phyloP scores from a whole-genome alignment of 2,888 invertebrate genomes.

The Dioctria linearis region DNA sequence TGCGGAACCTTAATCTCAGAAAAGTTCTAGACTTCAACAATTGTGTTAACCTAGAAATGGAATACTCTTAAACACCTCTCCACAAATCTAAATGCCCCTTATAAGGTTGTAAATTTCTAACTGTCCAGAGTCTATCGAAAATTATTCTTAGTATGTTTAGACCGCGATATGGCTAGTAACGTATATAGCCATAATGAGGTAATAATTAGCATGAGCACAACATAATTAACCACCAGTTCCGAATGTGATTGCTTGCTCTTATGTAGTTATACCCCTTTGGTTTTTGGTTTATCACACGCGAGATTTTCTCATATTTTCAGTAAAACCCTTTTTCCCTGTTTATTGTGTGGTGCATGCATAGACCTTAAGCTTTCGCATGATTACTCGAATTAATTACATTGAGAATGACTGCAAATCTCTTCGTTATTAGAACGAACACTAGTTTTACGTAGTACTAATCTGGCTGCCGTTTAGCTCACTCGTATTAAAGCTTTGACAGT shows the following conservation, averaged over 20 bases:
- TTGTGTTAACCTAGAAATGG: no score
- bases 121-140: no score
- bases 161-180: no score
- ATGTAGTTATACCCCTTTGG: background rate
- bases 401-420: background rate
- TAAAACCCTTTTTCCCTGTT: background rate
- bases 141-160: no score
- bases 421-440: background rate
- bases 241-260: background rate
- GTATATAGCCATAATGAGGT: background rate
- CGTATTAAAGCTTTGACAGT: no score
- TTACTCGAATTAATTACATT: constrained; percentile 3
- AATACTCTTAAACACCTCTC: no score
- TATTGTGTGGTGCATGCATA: background rate
- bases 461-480: no score
- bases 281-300: background rate
- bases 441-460: no score
- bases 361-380: background rate
- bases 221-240: background rate
- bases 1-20: no score
- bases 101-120: no score
- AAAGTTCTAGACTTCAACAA: no score
- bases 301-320: background rate
- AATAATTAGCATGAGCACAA: background rate
- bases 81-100: no score